phyloP scores from a whole-genome alignment of 2,888 invertebrate genomes.

The Synergus laeviventris region DNA sequence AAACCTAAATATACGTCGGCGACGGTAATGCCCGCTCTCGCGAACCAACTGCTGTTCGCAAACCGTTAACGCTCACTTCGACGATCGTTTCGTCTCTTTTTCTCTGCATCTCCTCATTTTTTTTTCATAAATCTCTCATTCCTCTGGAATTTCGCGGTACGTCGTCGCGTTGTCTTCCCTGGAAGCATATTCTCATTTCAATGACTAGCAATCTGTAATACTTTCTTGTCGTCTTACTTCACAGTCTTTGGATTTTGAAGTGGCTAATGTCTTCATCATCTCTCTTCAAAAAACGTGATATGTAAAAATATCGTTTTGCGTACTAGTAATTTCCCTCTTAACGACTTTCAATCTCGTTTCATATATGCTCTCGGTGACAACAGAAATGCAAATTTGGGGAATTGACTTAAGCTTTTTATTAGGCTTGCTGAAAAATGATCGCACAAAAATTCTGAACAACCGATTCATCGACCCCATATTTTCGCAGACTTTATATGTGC shows the following conservation, averaged over 20 bases:
- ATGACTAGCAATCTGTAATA: conserved; percentile 32
- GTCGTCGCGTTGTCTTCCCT: conserved; percentile 23
- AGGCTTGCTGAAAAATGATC: too few species aligned
- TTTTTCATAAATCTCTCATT: conserved; percentile 38
- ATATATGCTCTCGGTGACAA: neutral
- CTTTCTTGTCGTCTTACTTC: conserved; percentile 38
- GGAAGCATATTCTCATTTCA: conserved; percentile 27
- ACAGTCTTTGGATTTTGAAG: conserved; percentile 26
- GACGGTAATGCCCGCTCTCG: conserved; percentile 56
- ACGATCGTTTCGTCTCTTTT: conserved; percentile 42
- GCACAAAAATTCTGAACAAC: too few species aligned
- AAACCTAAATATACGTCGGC: conserved; percentile 70
- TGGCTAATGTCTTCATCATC: conserved; percentile 37
- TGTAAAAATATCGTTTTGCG: conserved; percentile 15
- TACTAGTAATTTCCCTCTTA: conserved; percentile 14
- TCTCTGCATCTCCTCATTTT: conserved; percentile 7
- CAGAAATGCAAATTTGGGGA: neutral
- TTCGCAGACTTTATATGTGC: too few species aligned
- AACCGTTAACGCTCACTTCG: conserved; percentile 54
- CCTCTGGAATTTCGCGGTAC: conserved; percentile 27
- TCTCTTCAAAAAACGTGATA: conserved; percentile 5
- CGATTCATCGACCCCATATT: too few species aligned
- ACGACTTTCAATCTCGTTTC: neutral
- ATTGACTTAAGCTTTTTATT: neutral
- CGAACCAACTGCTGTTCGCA: conserved; percentile 58